Evolutionary conservation across 1,140 invertebrate genomes (phyloP), one percentile per base, ranked within the genome.

Genomic region (Caenorhabditis latens): DNA sequence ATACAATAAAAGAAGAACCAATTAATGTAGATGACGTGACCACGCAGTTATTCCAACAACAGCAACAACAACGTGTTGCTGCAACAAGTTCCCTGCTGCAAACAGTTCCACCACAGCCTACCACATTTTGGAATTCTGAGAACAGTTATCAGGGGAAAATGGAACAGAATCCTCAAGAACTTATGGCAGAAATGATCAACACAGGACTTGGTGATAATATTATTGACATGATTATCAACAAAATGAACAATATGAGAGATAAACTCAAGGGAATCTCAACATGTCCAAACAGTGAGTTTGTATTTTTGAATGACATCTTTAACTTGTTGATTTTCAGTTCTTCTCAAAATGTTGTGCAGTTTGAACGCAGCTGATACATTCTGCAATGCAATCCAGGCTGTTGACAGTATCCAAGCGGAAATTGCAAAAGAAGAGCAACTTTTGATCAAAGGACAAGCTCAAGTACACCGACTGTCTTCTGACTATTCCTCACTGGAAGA

Each of bases 221-320:
- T 24, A 50, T 79, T 50, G 71, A 79, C 11, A 50, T 79, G 46
- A 79, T 79, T 0, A 46, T 79, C 3, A 79, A 50, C 13, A 79
- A 79, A 53, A 79, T 79, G 46, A 79, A 79, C 14, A 79, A 79
- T n/a, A 79, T 79, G 71, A 42, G 71, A 53, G 71, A 79, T 13
- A 79, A 79, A 24, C 50, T 79, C 8, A 79, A 79, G 14, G 43
- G 71, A 13, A 79, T 79, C 14, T 43, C 71, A 32, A 79, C 11
- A 19, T 79, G 71, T 9, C 40, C 71, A 7, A 79, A 79, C 24
- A 21, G 71, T 79, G 21, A 79, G 71, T 50, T 24, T 14, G 2
- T 21, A 24, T 50, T 8, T 11, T 21, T 79, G 4, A 4, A 24
- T 50, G 14, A 9, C 50, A 2, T 50, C 19, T 50, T 46, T 7